Evolutionary conservation across 2,797 vertebrate genomes (phyloP).

Genomic region (Bryconaethiops microstoma): DNA sequence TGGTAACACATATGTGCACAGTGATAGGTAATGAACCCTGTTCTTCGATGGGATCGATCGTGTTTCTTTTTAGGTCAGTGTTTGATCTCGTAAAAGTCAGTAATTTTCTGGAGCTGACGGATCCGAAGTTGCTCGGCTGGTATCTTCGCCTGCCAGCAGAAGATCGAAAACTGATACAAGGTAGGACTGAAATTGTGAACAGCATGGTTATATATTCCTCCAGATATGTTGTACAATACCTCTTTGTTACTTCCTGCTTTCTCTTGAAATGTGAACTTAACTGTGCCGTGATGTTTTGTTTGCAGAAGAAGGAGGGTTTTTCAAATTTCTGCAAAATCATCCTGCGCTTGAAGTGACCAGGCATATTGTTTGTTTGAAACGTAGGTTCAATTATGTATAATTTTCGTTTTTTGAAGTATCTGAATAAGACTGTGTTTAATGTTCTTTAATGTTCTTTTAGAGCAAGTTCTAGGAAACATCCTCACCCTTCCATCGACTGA

Average conservation of each 20-base stretch:
- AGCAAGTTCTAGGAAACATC: background rate
- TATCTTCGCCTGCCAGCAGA: slow-evolving; percentile 60
- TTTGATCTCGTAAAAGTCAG: slow-evolving; percentile 62
- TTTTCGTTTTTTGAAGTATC: no score
- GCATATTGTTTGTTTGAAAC: slow-evolving; percentile 61
- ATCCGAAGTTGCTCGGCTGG: slow-evolving; percentile 67
- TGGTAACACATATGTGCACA: background rate
- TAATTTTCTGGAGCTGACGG: slow-evolving; percentile 54
- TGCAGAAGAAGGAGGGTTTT: slow-evolving; percentile 70
- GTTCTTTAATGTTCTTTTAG: slow-evolving; percentile 27
- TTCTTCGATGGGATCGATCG: background rate
- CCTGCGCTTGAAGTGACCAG: slow-evolving; percentile 62
- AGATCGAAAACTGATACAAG: slow-evolving; percentile 64
- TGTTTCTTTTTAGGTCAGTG: slow-evolving; percentile 60
- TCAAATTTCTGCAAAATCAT: slow-evolving; percentile 67
- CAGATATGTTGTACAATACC: background rate
- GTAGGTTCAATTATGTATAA: slow-evolving; percentile 59
- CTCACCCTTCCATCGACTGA: background rate
- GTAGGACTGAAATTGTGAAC: slow-evolving; percentile 47
- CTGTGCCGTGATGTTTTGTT: slow-evolving; percentile 15
- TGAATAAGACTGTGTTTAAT: background rate
- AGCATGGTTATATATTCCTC: background rate
- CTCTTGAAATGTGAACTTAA: background rate
- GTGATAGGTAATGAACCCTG: background rate
- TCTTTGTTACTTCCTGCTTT: background rate